Base-by-base conservation (phyloP, 2,888 invertebrate genomes). In the Blera fallax region DNA sequence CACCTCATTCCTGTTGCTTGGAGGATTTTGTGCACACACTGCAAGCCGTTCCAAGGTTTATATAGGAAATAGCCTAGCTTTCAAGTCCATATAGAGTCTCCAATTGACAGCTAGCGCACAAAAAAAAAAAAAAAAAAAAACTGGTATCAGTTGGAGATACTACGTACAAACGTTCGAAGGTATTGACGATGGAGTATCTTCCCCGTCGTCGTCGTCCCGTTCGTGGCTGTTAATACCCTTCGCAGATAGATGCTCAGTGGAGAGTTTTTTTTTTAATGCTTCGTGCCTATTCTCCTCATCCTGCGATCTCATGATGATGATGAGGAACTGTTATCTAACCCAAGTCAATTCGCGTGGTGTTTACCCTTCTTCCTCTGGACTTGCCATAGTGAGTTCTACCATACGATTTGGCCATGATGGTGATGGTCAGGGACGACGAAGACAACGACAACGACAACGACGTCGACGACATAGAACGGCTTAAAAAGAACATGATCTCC, bases 301-400 rank as follows among this genome's bases (percentile, higher is more conserved):
- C 70, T 72, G 27, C 56, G 32, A 14, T 40, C 52, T 60, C 32
- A 56, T 54, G 65, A 43, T 40, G 48, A 56, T 73, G 62, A 62
- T 76, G 84, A 70, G 74, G 80, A 80, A 84, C 84, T 84, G 84
- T 84, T 85, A 81, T 85, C 85, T 85, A 81, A 85, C 84, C 43
- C 76, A 60, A 85, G 74, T 58, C 65, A 40, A 62, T 73, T 72
- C 77, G 70, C 77, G 11, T 70, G 69, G 50, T n/a, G n/a, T n/a
- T 58, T 45, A 64, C 74, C 62, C 77, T 70, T 73, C 69, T 40
- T 45, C 54, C 27, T 34, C 34, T 52, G 64, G 48, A 58, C 34
- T 40, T 58, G 56, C 64, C 18, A 21, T 43, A 40, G 77, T 50
- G 8, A 69, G 54, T 79, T 79, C 72, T 58, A 79, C 40, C 58